Conservation (phyloP, 1,140 invertebrate genomes). For the Achatina immaculata region DNA sequence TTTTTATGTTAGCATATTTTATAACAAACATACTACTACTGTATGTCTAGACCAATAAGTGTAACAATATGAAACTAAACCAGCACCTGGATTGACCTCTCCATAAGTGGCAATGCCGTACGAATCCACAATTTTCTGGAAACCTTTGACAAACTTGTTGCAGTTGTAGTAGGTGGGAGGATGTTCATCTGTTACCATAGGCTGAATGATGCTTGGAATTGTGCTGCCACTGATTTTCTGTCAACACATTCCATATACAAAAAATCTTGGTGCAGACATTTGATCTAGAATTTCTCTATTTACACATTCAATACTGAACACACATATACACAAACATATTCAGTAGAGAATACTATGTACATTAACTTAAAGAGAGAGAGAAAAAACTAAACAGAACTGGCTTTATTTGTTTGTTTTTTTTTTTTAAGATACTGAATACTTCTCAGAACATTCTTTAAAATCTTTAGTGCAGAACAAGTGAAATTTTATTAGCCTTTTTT, state of each 20-base stretch:
- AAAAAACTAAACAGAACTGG: background rate
- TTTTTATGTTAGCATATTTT: too few species aligned
- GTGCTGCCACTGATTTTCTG: conserved; percentile 87
- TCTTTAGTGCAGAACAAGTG: too few species aligned
- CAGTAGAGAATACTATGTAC: background rate
- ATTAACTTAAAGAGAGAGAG: conserved; percentile 29
- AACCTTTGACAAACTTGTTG: conserved; percentile 95
- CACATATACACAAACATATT: too few species aligned
- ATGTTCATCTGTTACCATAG: conserved; percentile 87
- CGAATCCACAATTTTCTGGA: conserved; percentile 94
- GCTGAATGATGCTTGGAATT: conserved; percentile 93
- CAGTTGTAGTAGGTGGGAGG: conserved; percentile 95
- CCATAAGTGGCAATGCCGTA: conserved; percentile 95
- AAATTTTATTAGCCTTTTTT: too few species aligned
- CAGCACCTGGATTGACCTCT: conserved; percentile 91
- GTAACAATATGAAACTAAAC: too few species aligned
- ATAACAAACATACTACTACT: too few species aligned
- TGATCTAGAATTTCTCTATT: too few species aligned
- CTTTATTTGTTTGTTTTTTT: too few species aligned
- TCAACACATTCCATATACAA: conserved; percentile 70
- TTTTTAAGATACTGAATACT: too few species aligned
- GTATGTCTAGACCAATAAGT: too few species aligned
- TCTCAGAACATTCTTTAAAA: too few species aligned
- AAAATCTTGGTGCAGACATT: background rate
- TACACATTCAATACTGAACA: too few species aligned